Evolutionary conservation across 2,797 vertebrate species (phyloP).

Genomic region (Thripadectes ignobilis): DNA sequence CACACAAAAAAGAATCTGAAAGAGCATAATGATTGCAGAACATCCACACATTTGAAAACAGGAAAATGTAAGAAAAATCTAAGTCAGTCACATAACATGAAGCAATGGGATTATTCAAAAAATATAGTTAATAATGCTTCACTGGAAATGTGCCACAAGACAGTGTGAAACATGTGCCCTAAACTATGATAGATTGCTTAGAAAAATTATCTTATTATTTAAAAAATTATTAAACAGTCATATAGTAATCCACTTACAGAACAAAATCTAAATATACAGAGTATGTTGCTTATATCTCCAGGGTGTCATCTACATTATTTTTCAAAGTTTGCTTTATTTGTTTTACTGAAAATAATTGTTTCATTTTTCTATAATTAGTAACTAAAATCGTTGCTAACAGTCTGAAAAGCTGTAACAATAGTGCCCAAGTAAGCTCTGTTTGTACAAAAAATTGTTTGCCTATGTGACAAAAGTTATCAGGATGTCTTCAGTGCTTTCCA

Average conservation of each 20-base stretch:
- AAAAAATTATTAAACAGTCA: neutral
- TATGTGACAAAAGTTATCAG: neutral
- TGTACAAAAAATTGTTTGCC: neutral
- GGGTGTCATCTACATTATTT: neutral
- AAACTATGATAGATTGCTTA: neutral
- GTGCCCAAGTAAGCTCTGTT: neutral
- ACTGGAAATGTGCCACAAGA: neutral
- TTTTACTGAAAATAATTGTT: neutral
- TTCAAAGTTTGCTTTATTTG: neutral
- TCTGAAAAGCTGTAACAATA: neutral
- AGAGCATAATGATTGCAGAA: neutral
- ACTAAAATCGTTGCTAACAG: neutral
- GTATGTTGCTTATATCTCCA: neutral
- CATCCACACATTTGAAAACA: neutral
- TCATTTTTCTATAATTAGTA: neutral
- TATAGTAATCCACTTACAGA: neutral
- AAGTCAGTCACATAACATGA: neutral
- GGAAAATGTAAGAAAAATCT: neutral
- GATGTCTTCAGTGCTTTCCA: neutral
- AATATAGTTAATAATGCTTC: neutral
- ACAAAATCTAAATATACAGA: neutral
- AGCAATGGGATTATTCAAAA: conserved; percentile 23
- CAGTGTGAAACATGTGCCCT: neutral
- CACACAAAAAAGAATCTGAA: neutral
- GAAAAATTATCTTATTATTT: neutral